These are phyloP conservation scores for Gymnoscopelus braueri DNA, from an alignment of 2,797 vertebrate species.

Conservation along the genomic window DNA sequence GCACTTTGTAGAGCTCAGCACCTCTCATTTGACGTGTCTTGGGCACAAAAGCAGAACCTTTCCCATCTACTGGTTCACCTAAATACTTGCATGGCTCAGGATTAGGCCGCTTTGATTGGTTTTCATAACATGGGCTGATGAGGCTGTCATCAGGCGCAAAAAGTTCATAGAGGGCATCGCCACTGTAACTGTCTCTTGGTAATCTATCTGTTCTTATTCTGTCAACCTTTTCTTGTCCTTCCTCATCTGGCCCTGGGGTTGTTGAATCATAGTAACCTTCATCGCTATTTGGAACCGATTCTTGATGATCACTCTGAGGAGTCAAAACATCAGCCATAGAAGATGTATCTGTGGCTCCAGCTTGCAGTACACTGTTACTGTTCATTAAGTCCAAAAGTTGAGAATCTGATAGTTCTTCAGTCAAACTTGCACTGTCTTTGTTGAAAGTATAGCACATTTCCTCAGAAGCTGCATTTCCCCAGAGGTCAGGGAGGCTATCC, in stretches of 20 bases:
- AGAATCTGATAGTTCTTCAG: slow-evolving; percentile 69
- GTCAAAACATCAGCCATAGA: slow-evolving; percentile 84
- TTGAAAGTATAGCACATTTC: slow-evolving; percentile 76
- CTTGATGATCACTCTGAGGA: slow-evolving; percentile 95
- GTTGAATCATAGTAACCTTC: slow-evolving; percentile 95
- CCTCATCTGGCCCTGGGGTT: slow-evolving; percentile 93
- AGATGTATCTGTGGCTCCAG: slow-evolving; percentile 66
- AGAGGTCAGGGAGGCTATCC: slow-evolving; percentile 83
- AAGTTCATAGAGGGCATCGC: slow-evolving; percentile 96
- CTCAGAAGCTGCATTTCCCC: slow-evolving; percentile 70
- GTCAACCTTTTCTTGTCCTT: slow-evolving; percentile 83
- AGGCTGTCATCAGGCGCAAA: slow-evolving; percentile 90
- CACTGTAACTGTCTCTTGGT: slow-evolving; percentile 96
- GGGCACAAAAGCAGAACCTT: slow-evolving; percentile 73
- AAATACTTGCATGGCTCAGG: slow-evolving; percentile 83
- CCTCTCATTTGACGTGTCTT: slow-evolving; percentile 84
- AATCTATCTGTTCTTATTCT: slow-evolving; percentile 84
- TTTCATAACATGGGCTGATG: slow-evolving; percentile 87
- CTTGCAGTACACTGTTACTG: slow-evolving; percentile 72
- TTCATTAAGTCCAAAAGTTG: slow-evolving; percentile 70
- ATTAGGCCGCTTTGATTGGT: slow-evolving; percentile 77
- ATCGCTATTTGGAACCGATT: slow-evolving; percentile 94
- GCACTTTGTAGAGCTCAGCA: slow-evolving; percentile 84
- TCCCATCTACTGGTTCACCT: slow-evolving; percentile 72
- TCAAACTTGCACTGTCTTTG: slow-evolving; percentile 66